These are phyloP conservation scores for Crotalus horridus DNA, from an alignment of 2,113 vertebrate genomes.

Conservation along the genomic window DNA sequence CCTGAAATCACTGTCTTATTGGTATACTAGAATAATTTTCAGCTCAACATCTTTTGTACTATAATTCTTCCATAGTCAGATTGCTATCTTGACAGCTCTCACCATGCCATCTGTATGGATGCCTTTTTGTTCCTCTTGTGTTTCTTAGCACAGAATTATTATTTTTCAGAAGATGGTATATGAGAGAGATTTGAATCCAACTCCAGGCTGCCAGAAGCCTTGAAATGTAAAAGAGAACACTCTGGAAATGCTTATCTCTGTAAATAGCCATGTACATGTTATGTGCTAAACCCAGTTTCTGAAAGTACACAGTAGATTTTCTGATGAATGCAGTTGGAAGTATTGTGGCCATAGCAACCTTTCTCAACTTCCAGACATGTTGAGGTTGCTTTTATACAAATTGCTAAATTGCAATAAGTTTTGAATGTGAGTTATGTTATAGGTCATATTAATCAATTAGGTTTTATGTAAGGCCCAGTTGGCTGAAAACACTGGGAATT, in stretches of 20 bases:
- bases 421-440: not conserved
- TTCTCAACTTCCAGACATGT: not conserved
- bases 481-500: not conserved
- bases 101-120: not conserved
- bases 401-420: not conserved
- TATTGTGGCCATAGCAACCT: not conserved
- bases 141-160: not conserved
- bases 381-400: not conserved
- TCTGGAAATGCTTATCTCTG: not conserved
- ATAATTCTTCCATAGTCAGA: slow-evolving; percentile 13
- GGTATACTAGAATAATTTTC: not conserved
- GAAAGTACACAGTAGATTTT: not conserved
- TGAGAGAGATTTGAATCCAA: not conserved
- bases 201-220: not conserved
- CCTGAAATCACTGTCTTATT: not conserved
- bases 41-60: not conserved
- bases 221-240: not conserved
- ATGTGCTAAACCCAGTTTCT: not conserved
- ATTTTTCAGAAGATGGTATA: not conserved
- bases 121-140: not conserved
- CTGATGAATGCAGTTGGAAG: not conserved
- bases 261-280: not conserved
- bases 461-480: not conserved
- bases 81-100: slow-evolving; percentile 12
- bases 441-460: not conserved